Evolutionary conservation across 2,113 vertebrate species (phyloP).

Genomic region (Lipophrys pholis): DNA sequence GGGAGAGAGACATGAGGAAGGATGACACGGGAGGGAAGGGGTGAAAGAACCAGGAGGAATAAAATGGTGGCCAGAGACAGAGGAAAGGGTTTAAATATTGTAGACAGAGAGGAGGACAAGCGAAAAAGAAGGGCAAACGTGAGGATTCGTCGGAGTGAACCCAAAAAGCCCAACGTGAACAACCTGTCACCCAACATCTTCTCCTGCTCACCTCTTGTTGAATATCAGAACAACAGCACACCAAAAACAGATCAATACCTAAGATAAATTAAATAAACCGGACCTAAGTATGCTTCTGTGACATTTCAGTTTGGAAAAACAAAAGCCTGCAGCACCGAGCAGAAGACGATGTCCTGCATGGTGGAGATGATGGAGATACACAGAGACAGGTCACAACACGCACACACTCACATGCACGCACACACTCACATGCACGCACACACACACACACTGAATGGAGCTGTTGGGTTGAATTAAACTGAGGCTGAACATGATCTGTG

Average conservation of each 20-base stretch:
- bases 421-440: slow-evolving; percentile 13
- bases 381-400: slow-evolving; percentile 50
- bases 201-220: not conserved
- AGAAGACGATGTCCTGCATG: slow-evolving; percentile 40
- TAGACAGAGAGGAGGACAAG: not conserved
- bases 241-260: not conserved
- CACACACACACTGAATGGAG: slow-evolving; percentile 16
- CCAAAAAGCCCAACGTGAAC: slow-evolving; percentile 9
- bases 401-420: slow-evolving; percentile 19
- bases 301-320: slow-evolving; percentile 20
- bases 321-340: slow-evolving; percentile 31
- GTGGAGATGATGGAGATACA: slow-evolving; percentile 63
- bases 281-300: not conserved
- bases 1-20: not conserved
- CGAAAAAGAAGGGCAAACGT: not conserved
- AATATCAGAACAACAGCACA: slow-evolving; percentile 2
- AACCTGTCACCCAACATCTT: not conserved
- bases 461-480: slow-evolving; percentile 34
- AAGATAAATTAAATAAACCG: not conserved
- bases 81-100: not conserved
- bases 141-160: slow-evolving; percentile 29
- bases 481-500: slow-evolving; percentile 27
- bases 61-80: not conserved
- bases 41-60: not conserved
- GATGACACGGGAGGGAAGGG: not conserved